phyloP scores from a whole-genome alignment of 2,113 vertebrate genomes.

The Paradoxurus hermaphroditus region DNA sequence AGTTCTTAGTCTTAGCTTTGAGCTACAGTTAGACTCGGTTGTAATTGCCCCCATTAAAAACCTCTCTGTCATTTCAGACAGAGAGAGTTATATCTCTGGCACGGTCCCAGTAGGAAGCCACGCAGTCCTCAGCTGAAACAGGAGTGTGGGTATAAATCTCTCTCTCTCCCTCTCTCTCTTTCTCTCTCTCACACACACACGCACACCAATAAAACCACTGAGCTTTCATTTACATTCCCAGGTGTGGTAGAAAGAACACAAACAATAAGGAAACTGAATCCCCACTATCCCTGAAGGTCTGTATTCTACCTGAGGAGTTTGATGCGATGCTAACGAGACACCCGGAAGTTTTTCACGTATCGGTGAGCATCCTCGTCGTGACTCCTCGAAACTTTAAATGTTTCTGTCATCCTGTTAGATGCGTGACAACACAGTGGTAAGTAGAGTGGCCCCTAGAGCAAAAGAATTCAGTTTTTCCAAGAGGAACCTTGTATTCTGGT shows the following conservation, averaged over 20 bases:
- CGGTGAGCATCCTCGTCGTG: neutral
- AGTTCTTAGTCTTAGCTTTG: neutral
- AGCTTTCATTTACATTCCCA: neutral
- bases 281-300: neutral
- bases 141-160: neutral
- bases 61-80: neutral
- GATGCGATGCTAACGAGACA: neutral
- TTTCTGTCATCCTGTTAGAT: neutral
- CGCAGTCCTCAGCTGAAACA: neutral
- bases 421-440: neutral
- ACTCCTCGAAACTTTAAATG: neutral
- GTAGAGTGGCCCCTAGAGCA: neutral
- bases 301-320: neutral
- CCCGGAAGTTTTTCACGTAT: neutral
- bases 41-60: slow-evolving; percentile 11
- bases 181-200: neutral
- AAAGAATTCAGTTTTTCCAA: neutral
- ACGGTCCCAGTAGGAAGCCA: neutral
- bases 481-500: neutral
- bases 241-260: neutral
- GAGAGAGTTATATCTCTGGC: neutral
- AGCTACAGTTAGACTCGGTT: neutral
- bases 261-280: neutral
- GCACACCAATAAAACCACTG: neutral
- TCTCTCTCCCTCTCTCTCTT: neutral